Conservation (phyloP, 1,140 invertebrate genomes). For the Trachymyrmex cornetzi region DNA sequence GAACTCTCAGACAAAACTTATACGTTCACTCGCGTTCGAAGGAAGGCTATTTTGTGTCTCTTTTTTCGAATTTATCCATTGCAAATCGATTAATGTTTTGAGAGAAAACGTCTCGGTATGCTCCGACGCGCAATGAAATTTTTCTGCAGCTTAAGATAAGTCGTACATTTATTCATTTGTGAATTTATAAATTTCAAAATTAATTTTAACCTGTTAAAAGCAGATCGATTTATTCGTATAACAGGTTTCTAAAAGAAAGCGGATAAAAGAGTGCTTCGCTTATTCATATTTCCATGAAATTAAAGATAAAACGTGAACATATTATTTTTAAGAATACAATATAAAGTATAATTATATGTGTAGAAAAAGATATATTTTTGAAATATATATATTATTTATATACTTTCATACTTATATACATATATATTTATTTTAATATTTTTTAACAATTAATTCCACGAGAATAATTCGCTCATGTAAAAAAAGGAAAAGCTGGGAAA, state of each 20-base stretch:
- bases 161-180: not conserved
- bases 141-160: not conserved
- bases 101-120: not conserved
- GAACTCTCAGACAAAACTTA: not conserved
- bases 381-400: not conserved
- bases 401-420: not conserved
- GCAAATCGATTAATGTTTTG: not conserved
- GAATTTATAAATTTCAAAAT: not conserved
- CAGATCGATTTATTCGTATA: not conserved
- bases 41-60: not conserved
- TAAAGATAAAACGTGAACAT: not conserved
- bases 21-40: not conserved
- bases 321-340: not conserved
- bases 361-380: too few species aligned
- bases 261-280: not conserved
- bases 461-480: not conserved
- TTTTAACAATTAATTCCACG: not conserved
- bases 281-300: not conserved
- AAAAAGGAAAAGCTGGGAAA: not conserved
- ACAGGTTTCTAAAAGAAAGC: not conserved
- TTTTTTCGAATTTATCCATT: not conserved
- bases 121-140: not conserved
- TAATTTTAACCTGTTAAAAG: constrained; percentile 14
- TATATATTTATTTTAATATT: not conserved
- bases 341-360: not conserved